Base-by-base conservation (phyloP, 2,797 vertebrate species). In the Lepus townsendii region DNA sequence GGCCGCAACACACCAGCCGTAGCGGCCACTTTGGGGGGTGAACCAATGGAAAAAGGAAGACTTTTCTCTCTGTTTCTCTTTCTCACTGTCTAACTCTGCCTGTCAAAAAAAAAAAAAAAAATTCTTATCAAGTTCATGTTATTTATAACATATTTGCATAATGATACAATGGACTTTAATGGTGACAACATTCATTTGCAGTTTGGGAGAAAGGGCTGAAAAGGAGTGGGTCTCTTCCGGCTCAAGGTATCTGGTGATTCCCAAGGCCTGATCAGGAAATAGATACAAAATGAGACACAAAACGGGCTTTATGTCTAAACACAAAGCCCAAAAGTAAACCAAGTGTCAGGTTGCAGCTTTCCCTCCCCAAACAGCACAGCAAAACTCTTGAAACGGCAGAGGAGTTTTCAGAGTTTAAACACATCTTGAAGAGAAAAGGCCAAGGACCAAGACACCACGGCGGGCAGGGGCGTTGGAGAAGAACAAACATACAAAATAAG, bases 271-370 rank as follows among this genome's bases (percentile, higher is more conserved):
- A 77, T 57, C 20, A 80, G 65, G 7, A 94, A 89, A 60, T 5
- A 75, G 62, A 82, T 35, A 82, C 38, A 86, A 71, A 78, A 24
- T 42, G 42, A 42, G 42, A 42, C 42, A 42, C 42, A 42, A 42
- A 42, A 42, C 8, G 6, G 42, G 42, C 42, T 42, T 47, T 52
- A 47, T 32, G 54, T 72, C 82, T 14, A 8, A 13, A 65, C 19
- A 38, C 66, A 69, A 92, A 85, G 68, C 26, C 42, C 88, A 79
- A 68, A 66, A 83, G 38, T 30, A 68, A 92, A 57, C 24, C 47
- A 60, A 89, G 38, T 52, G 30, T 26, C 47, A 42, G 38, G 22
- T 82, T 32, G 12, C n/a, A 77, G 82, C 57, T 71, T 80, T 42
- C 62, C 68, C 30, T 60, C 30, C 47, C n/a, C 26, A 71, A 84